phyloP scores from a whole-genome alignment of 2,888 invertebrate genomes.

The Bembecia ichneumoniformis region DNA sequence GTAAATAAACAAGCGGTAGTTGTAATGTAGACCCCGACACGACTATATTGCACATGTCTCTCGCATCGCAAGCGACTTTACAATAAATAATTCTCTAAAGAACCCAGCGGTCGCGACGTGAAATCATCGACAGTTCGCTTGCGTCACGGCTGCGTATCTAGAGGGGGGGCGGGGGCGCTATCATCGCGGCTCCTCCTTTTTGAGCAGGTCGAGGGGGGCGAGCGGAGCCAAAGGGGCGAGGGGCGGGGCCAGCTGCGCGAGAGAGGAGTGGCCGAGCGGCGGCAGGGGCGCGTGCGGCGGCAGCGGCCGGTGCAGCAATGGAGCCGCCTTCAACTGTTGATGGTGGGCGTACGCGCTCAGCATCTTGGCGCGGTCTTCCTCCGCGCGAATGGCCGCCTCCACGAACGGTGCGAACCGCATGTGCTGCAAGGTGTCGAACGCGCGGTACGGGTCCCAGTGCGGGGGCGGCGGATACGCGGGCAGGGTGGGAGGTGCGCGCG shows the following conservation, averaged over 20 bases:
- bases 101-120: conserved; percentile 40
- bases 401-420: conserved; percentile 84
- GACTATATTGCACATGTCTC: conserved; percentile 62
- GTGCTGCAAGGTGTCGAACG: conserved; percentile 78
- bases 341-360: conserved; percentile 79
- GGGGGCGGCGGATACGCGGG: conserved; percentile 73
- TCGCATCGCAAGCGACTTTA: conserved; percentile 47
- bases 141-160: conserved; percentile 41
- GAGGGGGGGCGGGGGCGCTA: conserved; percentile 40
- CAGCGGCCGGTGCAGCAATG: conserved; percentile 59
- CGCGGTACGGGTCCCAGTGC: conserved; percentile 79
- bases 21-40: conserved; percentile 41
- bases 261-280: conserved; percentile 58
- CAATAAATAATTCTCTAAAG: conserved; percentile 67
- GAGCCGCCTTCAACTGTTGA: conserved; percentile 67
- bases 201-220: conserved; percentile 74
- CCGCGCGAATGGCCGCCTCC: conserved; percentile 83
- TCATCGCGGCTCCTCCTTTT: conserved; percentile 73
- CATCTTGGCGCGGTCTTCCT: conserved; percentile 85
- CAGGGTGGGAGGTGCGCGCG: conserved; percentile 52
- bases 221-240: conserved; percentile 42
- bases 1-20: conserved; percentile 70
- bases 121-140: conserved; percentile 41
- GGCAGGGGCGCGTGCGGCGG: conserved; percentile 58
- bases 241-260: conserved; percentile 52